Percentiles rank a stretch among this genome's conserved stretches.
Conservation (phyloP, 2,797 vertebrate species). For the Urosaurus nigricauda region DNA sequence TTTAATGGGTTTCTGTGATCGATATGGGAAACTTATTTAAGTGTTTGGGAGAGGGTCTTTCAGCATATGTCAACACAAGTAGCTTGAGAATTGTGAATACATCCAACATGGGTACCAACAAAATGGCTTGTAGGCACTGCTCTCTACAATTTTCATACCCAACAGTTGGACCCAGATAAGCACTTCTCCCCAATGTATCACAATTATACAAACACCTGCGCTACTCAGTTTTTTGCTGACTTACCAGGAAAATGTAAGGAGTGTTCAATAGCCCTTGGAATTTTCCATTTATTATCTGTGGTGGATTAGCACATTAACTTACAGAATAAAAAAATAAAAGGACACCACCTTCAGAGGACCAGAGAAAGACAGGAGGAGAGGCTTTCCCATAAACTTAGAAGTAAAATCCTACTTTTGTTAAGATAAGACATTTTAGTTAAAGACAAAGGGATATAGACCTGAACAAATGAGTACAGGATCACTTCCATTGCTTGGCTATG, state of each 20-base stretch:
- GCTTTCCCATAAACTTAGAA: not conserved
- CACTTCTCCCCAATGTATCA: slow-evolving; percentile 68
- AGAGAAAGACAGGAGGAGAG: too few relatives aligned
- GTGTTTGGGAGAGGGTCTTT: not conserved
- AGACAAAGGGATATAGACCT: not conserved
- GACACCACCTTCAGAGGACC: slow-evolving; percentile 54
- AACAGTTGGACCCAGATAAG: not conserved
- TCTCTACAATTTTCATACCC: not conserved
- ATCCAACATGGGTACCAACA: not conserved
- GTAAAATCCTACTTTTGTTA: not conserved
- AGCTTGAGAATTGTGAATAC: not conserved
- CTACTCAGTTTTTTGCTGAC: slow-evolving; percentile 78
- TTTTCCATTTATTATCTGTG: slow-evolving; percentile 74
- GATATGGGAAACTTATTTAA: not conserved
- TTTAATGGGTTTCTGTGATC: not conserved
- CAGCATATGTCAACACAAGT: not conserved
- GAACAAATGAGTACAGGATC: not conserved
- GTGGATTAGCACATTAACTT: slow-evolving; percentile 68
- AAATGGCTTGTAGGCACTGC: not conserved
- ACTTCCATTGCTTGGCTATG: not conserved
- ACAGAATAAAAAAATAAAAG: slow-evolving; percentile 68
- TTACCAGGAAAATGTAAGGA: slow-evolving; percentile 70
- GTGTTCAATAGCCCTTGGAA: slow-evolving; percentile 73
- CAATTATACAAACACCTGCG: slow-evolving; percentile 80
- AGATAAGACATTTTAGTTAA: not conserved